phyloP scores from a whole-genome alignment of 2,113 vertebrate genomes.

The Phalacrocorax pelagicus region DNA sequence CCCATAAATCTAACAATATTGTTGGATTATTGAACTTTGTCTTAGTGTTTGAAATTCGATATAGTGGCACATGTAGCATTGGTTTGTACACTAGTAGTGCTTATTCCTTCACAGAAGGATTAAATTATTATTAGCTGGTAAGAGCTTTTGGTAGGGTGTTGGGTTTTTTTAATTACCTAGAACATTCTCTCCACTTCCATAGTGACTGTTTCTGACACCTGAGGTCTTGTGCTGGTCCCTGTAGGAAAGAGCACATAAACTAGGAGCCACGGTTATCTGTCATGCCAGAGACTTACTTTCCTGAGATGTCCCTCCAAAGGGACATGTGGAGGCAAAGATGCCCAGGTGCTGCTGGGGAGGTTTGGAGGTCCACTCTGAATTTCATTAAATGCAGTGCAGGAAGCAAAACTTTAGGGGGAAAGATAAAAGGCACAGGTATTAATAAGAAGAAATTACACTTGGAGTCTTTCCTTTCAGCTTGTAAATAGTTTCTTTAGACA shows the following conservation, averaged over 20 bases:
- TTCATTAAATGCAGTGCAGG: not conserved
- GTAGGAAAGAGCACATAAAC: not conserved
- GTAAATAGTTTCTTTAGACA: not conserved
- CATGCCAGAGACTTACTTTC: not conserved
- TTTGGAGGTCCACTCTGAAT: not conserved
- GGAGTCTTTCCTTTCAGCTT: not conserved
- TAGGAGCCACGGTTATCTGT: not conserved
- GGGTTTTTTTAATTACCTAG: not conserved
- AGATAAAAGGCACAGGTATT: not conserved
- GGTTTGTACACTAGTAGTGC: not conserved
- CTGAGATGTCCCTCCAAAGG: not conserved
- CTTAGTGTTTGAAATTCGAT: not conserved
- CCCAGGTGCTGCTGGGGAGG: not conserved
- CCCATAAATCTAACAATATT: not conserved
- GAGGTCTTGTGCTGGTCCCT: not conserved
- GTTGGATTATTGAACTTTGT: not conserved
- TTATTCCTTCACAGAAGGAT: not conserved
- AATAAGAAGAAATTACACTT: not conserved
- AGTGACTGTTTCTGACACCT: not conserved
- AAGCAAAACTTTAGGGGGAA: not conserved
- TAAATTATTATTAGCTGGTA: not conserved
- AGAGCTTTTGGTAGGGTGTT: not conserved
- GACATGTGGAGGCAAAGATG: not conserved
- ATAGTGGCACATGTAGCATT: not conserved
- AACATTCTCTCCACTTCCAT: not conserved